Percentiles rank a stretch among this genome's conserved stretches.
phyloP scores from a whole-genome alignment of 1,140 invertebrate species.

The Apocrypta bakeri region DNA sequence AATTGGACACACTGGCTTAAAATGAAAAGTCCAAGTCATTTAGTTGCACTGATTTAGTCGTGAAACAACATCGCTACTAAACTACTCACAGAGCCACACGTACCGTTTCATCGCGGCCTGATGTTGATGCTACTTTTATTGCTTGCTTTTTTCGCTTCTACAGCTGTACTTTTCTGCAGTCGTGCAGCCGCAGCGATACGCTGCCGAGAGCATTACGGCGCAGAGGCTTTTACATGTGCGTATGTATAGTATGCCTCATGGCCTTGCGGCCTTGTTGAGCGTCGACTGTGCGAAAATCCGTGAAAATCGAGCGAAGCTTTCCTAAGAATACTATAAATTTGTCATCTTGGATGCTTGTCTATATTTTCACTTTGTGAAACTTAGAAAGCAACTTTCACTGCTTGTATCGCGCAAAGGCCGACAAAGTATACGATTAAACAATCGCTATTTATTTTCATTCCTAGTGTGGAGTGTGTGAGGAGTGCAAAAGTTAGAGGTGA shows the following conservation, averaged over 20 bases:
- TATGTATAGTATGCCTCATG: background rate
- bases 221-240: background rate
- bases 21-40: too few species aligned
- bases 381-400: slow-evolving; percentile 1
- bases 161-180: background rate
- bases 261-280: background rate
- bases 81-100: background rate
- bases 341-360: background rate
- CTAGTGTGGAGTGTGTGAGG: too few species aligned
- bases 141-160: background rate
- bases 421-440: too few species aligned
- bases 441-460: too few species aligned
- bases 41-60: too few species aligned
- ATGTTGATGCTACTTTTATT: background rate
- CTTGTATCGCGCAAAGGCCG: too few species aligned
- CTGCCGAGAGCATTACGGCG: too few species aligned
- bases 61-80: background rate
- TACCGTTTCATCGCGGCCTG: slow-evolving; percentile 17
- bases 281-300: background rate
- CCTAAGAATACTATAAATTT: background rate
- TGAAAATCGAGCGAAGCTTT: background rate
- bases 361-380: slow-evolving; percentile 6
- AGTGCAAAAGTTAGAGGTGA: too few species aligned
- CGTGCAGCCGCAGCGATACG: background rate
- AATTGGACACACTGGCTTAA: too few species aligned